Conservation (phyloP, 2,113 vertebrate species). For the Phodopus roborovskii region DNA sequence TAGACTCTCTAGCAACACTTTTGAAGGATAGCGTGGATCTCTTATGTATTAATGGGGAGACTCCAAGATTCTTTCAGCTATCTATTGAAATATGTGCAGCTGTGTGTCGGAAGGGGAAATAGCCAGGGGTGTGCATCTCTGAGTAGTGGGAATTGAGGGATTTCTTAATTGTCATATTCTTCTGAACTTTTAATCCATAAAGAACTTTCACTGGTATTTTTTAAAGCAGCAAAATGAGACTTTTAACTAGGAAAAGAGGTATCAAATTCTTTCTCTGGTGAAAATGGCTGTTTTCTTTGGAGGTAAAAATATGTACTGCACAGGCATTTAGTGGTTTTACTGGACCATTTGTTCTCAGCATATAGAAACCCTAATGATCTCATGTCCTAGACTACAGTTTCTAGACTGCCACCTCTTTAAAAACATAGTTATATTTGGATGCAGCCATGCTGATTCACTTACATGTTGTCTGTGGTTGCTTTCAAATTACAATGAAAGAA, state of each 20-base stretch:
- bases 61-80: neutral
- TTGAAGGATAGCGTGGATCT: neutral
- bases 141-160: neutral
- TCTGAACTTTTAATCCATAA: conserved; percentile 39
- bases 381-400: neutral
- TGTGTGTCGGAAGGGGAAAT: neutral
- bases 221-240: conserved; percentile 29
- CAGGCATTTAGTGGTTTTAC: conserved; percentile 38
- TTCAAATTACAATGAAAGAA: neutral
- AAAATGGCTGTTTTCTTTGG: conserved; percentile 59
- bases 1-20: neutral
- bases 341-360: neutral
- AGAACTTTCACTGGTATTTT: neutral
- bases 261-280: conserved; percentile 16
- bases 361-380: conserved; percentile 43
- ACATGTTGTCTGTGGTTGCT: neutral
- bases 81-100: neutral
- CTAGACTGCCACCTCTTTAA: neutral
- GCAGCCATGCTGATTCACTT: neutral
- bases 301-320: conserved; percentile 13
- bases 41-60: neutral
- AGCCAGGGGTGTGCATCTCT: neutral
- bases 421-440: conserved; percentile 29
- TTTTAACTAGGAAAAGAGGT: conserved; percentile 20
- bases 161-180: conserved; percentile 21